Evolutionary conservation across 1,140 invertebrate genomes (phyloP).

Genomic region (Tetramorium simillimum): DNA sequence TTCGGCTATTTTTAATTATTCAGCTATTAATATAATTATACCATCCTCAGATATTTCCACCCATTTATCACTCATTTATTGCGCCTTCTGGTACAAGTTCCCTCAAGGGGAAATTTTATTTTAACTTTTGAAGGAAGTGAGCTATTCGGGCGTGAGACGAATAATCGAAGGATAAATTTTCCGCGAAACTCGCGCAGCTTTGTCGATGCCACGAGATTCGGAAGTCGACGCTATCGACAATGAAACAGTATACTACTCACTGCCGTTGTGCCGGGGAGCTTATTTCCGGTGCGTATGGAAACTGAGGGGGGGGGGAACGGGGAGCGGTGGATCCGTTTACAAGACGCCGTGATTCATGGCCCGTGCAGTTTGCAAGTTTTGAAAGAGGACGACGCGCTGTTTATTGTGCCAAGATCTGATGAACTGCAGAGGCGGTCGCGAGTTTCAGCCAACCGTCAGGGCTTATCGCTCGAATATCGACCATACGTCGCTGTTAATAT

Average conservation of each 20-base stretch:
- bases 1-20: not conserved
- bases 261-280: not conserved
- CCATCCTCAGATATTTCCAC: not conserved
- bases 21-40: not conserved
- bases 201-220: constrained; percentile 10
- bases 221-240: constrained; percentile 17
- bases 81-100: not conserved
- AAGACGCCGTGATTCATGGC: constrained; percentile 8
- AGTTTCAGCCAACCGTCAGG: not conserved
- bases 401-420: constrained; percentile 69
- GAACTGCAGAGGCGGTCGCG: constrained; percentile 56
- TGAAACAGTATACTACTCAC: not conserved
- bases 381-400: constrained; percentile 58
- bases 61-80: constrained; percentile 9
- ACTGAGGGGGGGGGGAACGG: not conserved
- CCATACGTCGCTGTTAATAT: constrained; percentile 21
- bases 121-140: not conserved
- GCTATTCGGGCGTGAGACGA: not conserved
- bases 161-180: constrained; percentile 24
- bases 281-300: constrained; percentile 31
- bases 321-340: constrained; percentile 35
- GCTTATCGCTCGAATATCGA: constrained; percentile 41
- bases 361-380: constrained; percentile 33
- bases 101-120: not conserved
- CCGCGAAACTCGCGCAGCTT: constrained; percentile 16